Evolutionary conservation across 2,797 vertebrate species (phyloP), one percentile per base, ranked within the genome.

Genomic region (Parauchenoglanis ngamensis): DNA sequence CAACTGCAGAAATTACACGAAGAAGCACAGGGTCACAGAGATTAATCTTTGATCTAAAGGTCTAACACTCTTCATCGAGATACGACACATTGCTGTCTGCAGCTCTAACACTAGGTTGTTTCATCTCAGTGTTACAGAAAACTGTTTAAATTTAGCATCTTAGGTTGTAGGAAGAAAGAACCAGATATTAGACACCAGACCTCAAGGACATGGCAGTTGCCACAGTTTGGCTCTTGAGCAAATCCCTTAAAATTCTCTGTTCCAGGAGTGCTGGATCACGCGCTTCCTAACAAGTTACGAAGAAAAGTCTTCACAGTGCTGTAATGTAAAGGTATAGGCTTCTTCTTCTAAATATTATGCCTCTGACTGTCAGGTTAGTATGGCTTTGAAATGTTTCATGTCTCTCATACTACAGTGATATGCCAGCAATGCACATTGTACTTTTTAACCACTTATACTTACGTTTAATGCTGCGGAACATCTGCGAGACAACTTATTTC

Each of bases 41-140:
- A 63, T 44, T 44, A 25, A 80, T 61, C 35, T 46, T 46, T 80
- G 78, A 46, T 80, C 21, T 44, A 61, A 12, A 44, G 57, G 12
- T 44, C 56, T 80, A 61, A 81, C 35, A 46, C 11, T 2, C 57
- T 63, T 63, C 6, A n/a, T n/a, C 13, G 57, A n/a, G 23, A 63
- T 63, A 63, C 63, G 57, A 61, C 57, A 63, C 78, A 40, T 63
- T 81, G 6, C 78, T 63, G 57, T 40, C 21, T 59, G 56, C 77
- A 23, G 56, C 78, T 31, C 49, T 61, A 80, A 44, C 23, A 23
- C 31, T 25, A 28, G 4, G 49, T 49, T 54, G 75, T 77, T 78
- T 17, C 52, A 31, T 78, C n/a, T 56, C 76, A 11, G 52, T 35
- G 17, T 56, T 56, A 35, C 52, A 78, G 52, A 54, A 78, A 78